phyloP scores from a whole-genome alignment of 2,888 invertebrate species.

The Aphidoletes aphidimyza region DNA sequence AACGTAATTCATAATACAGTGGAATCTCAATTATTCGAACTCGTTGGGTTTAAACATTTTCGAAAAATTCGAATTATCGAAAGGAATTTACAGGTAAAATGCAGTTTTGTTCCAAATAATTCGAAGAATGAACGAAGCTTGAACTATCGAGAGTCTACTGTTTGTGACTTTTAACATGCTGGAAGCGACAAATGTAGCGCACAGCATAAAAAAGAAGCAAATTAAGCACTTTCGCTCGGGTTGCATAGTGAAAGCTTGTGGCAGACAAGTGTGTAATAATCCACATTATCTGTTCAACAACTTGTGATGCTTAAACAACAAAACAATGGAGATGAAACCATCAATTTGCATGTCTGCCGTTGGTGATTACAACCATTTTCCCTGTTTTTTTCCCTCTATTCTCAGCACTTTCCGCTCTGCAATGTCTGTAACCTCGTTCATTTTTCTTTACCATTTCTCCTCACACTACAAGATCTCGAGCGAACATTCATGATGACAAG shows the following conservation, averaged over 20 bases:
- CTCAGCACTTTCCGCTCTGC: neutral
- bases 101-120: no score
- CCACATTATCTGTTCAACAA: constrained; percentile 19
- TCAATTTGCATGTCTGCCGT: constrained; percentile 44
- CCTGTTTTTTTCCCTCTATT: neutral
- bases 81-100: no score
- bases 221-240: neutral
- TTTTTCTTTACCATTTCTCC: neutral
- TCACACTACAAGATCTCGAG: neutral
- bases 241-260: neutral
- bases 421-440: constrained; percentile 11
- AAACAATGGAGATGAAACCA: constrained; percentile 44
- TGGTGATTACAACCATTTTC: neutral
- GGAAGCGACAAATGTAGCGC: neutral
- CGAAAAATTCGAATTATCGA: no score
- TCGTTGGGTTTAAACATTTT: no score
- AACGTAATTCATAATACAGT: no score
- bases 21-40: no score
- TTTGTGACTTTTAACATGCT: no score
- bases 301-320: neutral
- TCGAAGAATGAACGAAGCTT: no score
- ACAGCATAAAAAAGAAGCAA: neutral
- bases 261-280: constrained; percentile 38
- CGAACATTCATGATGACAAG: neutral
- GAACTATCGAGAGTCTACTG: no score